Conservation (phyloP, 2,797 vertebrate genomes). For the Margarornis squamiger region DNA sequence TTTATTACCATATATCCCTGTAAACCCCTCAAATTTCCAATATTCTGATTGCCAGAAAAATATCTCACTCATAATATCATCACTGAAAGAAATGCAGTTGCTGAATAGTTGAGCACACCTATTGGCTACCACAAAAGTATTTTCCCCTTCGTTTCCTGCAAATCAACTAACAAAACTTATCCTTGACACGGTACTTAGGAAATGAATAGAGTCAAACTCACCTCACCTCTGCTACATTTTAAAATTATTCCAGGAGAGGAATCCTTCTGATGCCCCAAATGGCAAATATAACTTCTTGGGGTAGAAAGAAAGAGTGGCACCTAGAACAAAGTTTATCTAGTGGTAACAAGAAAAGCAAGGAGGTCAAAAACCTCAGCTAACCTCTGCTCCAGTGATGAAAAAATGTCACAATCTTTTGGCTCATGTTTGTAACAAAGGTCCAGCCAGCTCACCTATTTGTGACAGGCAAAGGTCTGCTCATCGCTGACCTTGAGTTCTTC, state of each 20-base stretch:
- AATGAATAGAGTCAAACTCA: background rate
- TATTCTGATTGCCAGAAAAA: background rate
- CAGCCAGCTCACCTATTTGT: rapidly evolving
- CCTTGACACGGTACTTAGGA: background rate
- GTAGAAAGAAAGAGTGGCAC: background rate
- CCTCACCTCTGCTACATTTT: background rate
- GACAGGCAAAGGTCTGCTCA: background rate
- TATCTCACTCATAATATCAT: background rate
- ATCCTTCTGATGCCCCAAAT: background rate
- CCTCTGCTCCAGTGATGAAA: background rate
- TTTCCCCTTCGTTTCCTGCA: background rate
- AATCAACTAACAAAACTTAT: background rate
- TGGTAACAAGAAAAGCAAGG: background rate
- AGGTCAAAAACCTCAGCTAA: background rate
- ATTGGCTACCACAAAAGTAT: background rate
- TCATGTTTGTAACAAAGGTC: background rate
- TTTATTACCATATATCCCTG: background rate
- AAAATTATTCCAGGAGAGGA: background rate
- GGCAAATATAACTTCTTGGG: background rate
- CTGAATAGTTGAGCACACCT: background rate
- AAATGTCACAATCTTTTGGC: background rate
- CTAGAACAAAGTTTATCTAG: background rate
- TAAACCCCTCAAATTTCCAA: background rate
- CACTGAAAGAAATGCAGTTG: background rate
- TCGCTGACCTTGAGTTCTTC: background rate